Percentiles rank a stretch among this genome's conserved stretches.
phyloP scores from a whole-genome alignment of 2,888 invertebrate species.

The Enchytraeus crypticus region DNA sequence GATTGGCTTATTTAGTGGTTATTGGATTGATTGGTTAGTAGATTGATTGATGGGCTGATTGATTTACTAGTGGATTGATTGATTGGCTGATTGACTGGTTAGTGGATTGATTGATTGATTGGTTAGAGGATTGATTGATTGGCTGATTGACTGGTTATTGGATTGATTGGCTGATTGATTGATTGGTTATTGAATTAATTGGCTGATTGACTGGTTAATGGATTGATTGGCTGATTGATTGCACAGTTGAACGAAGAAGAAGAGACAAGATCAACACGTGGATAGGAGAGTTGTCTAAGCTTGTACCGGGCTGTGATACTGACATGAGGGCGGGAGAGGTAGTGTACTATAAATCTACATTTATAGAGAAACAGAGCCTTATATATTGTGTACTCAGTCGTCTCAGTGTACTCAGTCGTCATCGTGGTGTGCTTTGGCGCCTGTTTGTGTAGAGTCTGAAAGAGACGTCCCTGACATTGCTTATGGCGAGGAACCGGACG shows the following conservation, averaged over 20 bases:
- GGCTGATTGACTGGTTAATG: background rate
- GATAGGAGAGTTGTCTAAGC: conserved; percentile 83
- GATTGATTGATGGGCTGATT: background rate
- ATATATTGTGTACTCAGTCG: too few relatives aligned
- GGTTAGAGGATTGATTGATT: background rate
- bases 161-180: background rate
- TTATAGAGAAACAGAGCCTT: too few relatives aligned
- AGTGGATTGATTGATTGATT: background rate
- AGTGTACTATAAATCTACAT: too few relatives aligned
- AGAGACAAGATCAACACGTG: conserved; percentile 93
- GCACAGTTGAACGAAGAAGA: conserved; percentile 71
- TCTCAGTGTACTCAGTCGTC: too few relatives aligned
- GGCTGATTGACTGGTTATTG: background rate
- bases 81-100: background rate
- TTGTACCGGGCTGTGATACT: conserved; percentile 66
- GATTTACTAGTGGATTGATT: background rate
- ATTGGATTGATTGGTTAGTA: background rate
- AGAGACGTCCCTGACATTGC: too few relatives aligned
- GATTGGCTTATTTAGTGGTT: background rate
- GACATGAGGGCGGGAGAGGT: too few relatives aligned
- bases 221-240: background rate
- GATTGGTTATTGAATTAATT: too few relatives aligned
- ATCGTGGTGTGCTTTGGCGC: too few relatives aligned
- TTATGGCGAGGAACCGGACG: too few relatives aligned
- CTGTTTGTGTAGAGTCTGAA: too few relatives aligned